Conservation (phyloP, 2,888 invertebrate genomes). For the Bugulina stolonifera region DNA sequence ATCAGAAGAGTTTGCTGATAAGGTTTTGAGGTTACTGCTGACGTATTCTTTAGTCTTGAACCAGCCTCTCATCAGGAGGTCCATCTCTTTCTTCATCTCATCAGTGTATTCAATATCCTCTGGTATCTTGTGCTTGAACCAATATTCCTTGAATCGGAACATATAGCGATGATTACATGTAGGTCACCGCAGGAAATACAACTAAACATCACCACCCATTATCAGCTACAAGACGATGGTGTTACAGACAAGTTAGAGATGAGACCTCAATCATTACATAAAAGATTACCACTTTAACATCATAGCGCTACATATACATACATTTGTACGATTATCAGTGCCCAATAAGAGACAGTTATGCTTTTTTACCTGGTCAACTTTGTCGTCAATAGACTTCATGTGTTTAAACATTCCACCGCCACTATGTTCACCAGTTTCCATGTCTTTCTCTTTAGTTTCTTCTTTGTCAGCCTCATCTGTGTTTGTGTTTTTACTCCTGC, state of each 20-base stretch:
- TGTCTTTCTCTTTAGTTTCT: neutral
- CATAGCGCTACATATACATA: no score
- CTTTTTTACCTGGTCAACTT: constrained; percentile 17
- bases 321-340: no score
- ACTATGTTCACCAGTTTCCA: constrained; percentile 8
- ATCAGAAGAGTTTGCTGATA: neutral
- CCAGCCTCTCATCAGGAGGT: constrained; percentile 13
- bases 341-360: no score
- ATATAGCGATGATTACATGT: no score
- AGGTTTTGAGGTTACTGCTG: constrained; percentile 9
- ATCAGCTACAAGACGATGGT: no score
- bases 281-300: no score
- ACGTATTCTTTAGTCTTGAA: constrained; percentile 6
- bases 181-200: no score
- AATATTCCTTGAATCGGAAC: neutral
- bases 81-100: neutral
- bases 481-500: constrained; percentile 14
- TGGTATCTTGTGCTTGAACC: constrained; percentile 17
- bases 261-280: no score
- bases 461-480: neutral
- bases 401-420: constrained; percentile 14
- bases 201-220: no score
- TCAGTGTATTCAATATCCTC: neutral
- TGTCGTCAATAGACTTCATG: constrained; percentile 23
- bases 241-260: no score